Evolutionary conservation across 1,140 invertebrate species (phyloP).

Genomic region (Psilanteris sp.): DNA sequence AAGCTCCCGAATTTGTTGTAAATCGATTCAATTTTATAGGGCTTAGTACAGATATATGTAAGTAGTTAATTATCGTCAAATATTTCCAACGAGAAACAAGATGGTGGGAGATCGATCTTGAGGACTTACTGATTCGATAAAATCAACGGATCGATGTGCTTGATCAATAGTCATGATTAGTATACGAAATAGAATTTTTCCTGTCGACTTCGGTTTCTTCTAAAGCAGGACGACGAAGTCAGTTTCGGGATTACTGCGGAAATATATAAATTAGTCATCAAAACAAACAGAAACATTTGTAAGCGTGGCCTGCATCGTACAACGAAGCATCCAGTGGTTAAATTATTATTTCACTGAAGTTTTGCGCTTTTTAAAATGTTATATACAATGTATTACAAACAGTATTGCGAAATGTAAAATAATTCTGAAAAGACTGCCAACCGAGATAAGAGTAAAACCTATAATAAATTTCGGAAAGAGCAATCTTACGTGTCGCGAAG

Average conservation of each 20-base stretch:
- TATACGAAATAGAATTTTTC: conserved; percentile 60
- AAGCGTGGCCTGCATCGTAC: conserved; percentile 40
- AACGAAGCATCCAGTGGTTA: conserved; percentile 48
- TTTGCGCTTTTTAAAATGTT: conserved; percentile 64
- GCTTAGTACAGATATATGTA: conserved; percentile 55
- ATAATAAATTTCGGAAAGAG: conserved; percentile 53
- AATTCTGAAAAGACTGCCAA: conserved; percentile 75
- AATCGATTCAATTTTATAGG: conserved; percentile 52
- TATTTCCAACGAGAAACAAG: conserved; percentile 16
- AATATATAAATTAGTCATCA: conserved; percentile 17
- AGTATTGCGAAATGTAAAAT: conserved; percentile 77
- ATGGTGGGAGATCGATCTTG: conserved; percentile 30
- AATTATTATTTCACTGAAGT: conserved; percentile 69
- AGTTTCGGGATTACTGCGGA: conserved; percentile 21
- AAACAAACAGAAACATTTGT: conserved; percentile 11
- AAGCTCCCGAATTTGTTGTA: conserved; percentile 47
- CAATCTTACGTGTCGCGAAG: conserved; percentile 45
- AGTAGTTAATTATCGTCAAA: conserved; percentile 64
- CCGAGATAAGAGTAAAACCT: conserved; percentile 63
- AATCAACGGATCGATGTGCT: conserved; percentile 37
- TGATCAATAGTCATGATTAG: conserved; percentile 66
- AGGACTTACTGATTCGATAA: conserved; percentile 26
- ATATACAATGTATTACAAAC: conserved; percentile 76
- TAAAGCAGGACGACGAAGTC: conserved; percentile 15
- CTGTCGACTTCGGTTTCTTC: conserved; percentile 22